phyloP scores from a whole-genome alignment of 2,888 invertebrate species.

The Disparrhopalites patrizii region DNA sequence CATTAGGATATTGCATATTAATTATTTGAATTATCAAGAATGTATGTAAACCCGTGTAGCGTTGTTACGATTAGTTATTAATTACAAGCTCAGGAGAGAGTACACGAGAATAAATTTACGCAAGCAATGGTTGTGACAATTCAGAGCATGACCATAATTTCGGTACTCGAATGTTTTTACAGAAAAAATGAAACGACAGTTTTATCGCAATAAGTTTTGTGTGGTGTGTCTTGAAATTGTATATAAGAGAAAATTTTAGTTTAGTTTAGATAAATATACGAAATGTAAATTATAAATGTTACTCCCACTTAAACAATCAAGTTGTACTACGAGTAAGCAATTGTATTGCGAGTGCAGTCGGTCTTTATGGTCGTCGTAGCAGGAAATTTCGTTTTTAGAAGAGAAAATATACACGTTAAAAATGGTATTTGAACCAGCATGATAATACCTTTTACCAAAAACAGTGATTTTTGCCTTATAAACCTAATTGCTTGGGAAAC shows the following conservation, averaged over 20 bases:
- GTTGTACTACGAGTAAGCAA: neutral
- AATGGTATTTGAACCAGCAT: too few species aligned
- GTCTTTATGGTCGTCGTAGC: neutral
- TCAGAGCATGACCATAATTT: neutral
- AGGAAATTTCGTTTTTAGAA: too few species aligned
- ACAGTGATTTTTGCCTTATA: constrained; percentile 7
- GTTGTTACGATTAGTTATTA: neutral
- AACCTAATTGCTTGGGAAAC: neutral
- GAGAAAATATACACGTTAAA: too few species aligned
- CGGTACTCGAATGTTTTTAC: neutral
- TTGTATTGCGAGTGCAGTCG: neutral
- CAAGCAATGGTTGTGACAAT: neutral
- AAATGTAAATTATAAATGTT: neutral
- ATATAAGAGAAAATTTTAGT: neutral
- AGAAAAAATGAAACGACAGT: too few species aligned
- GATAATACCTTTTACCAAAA: too few species aligned
- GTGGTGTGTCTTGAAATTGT: too few species aligned
- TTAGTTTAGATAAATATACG: neutral
- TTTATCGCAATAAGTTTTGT: too few species aligned
- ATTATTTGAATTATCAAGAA: too few species aligned
- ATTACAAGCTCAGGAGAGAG: neutral
- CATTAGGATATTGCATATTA: too few species aligned
- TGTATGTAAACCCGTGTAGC: too few species aligned
- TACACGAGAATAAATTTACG: neutral
- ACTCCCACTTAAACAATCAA: neutral